Conservation (phyloP, 1,140 invertebrate genomes). For the Drosophila hydei region DNA sequence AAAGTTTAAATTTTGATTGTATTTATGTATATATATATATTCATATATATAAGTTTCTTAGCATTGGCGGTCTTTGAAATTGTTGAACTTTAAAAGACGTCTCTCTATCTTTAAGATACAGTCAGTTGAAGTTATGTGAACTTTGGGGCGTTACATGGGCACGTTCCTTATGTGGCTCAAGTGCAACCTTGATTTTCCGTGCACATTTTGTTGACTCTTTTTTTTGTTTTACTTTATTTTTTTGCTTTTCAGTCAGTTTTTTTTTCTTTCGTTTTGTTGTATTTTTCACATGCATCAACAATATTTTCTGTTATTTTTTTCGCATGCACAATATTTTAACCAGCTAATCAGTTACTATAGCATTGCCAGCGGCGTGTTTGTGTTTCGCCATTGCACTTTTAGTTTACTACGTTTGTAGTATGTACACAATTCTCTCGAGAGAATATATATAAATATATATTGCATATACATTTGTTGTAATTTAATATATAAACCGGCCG, state of each 20-base stretch:
- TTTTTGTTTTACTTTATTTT: constrained; percentile 10
- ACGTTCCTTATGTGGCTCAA: constrained; percentile 63
- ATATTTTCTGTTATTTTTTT: constrained; percentile 47
- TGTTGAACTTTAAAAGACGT: not conserved
- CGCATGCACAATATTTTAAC: constrained; percentile 52
- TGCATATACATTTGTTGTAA: constrained; percentile 6
- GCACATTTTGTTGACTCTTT: constrained; percentile 43
- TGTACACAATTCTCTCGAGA: constrained; percentile 17
- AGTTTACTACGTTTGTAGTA: constrained; percentile 69
- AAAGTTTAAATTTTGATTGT: too few species aligned
- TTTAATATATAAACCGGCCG: constrained; percentile 55
- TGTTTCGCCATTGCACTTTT: constrained; percentile 74
- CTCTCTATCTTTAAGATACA: too few species aligned
- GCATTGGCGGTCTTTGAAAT: too few species aligned
- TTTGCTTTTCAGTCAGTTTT: constrained; percentile 25
- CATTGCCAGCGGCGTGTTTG: constrained; percentile 58
- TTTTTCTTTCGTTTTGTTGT: constrained; percentile 33
- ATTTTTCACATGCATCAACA: constrained; percentile 73
- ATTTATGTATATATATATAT: too few species aligned
- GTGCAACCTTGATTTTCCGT: constrained; percentile 73
- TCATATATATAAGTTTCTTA: too few species aligned
- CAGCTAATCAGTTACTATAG: constrained; percentile 74
- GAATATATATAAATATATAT: constrained; percentile 19
- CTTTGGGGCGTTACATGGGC: constrained; percentile 46
- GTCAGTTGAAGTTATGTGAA: constrained; percentile 24